Evolutionary conservation across 2,113 vertebrate genomes (phyloP), one percentile per base, ranked within the genome.

Genomic region (Brevimyrus niger): DNA sequence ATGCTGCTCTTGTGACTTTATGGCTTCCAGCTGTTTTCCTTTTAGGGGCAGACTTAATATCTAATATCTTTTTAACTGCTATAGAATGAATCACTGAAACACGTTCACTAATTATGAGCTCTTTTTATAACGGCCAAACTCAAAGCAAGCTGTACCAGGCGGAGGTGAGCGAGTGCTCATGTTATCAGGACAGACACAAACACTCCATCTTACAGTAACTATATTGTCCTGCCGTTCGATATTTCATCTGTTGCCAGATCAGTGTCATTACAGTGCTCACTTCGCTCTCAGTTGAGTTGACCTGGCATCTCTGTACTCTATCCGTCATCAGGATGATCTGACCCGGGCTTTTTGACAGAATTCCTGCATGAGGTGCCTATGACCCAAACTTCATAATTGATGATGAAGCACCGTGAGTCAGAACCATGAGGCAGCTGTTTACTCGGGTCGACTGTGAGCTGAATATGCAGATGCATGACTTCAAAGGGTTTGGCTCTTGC

Each of bases 181-280:
- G 89, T 47, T 47, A 86, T 76, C 47, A 89, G 83, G 85, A 89
- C 69, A 55, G 87, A 86, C 69, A 65, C 89, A 90, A 88, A 90
- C 89, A 88, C 58, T 80, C 55, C 21, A 27, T 88, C 89, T 89
- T 83, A 31, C 48, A 85, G 84, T 48, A 88, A 47, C 50, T 44
- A 55, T 86, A 87, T 89, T 47, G 19, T 86, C 51, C 31, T 38
- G 87, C 19, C 65, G 65, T 84, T 42, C 31, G 86, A 89, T 89
- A 89, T 90, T 89, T 90, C 76, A 47, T 87, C 2, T 44, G 23
- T 53, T 69, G 27, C 27, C 48, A 51, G 84, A 91, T 90, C 46
- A 87, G 65, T 90, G 89, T 90, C 86, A 47, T 53, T 50, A 88
- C 55, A 91, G 90, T 91, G 88, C 86, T 92, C 89, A 85, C 65